phyloP scores from a whole-genome alignment of 2,797 vertebrate species.

The Notolepis coatsorum region DNA sequence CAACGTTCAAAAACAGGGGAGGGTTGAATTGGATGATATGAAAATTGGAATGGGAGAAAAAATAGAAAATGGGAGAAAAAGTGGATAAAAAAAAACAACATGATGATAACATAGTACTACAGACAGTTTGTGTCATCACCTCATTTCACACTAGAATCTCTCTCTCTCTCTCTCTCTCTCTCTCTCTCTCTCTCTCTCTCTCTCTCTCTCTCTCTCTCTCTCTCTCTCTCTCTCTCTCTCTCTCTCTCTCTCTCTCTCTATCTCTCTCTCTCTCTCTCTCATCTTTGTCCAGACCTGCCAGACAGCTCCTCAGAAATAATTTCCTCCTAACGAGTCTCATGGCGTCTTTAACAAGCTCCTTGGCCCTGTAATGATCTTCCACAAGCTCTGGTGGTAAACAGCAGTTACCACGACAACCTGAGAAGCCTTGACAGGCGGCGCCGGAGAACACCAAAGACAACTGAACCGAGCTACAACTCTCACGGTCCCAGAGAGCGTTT shows the following conservation, averaged over 20 bases:
- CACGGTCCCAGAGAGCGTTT: no score
- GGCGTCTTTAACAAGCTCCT: constrained; percentile 71
- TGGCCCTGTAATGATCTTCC: constrained; percentile 69
- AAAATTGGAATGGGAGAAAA: no score
- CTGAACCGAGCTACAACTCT: no score
- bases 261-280: no score
- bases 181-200: no score
- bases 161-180: no score
- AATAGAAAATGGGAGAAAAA: neutral
- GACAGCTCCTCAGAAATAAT: constrained; percentile 73
- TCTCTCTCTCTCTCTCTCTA: no score
- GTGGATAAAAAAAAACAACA: no score
- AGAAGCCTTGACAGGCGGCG: constrained; percentile 49
- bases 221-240: constrained; percentile 17
- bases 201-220: constrained; percentile 10
- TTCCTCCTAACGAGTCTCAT: constrained; percentile 68
- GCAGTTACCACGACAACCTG: constrained; percentile 56
- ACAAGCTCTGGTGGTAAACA: constrained; percentile 63
- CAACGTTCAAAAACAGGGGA: no score
- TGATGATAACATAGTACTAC: neutral
- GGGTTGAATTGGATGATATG: no score
- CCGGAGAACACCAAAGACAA: constrained; percentile 42
- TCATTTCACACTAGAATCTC: no score
- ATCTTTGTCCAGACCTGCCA: constrained; percentile 47
- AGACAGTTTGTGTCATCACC: no score